Evolutionary conservation across 2,888 invertebrate species (phyloP).

Genomic region (Pseudoips prasinana): DNA sequence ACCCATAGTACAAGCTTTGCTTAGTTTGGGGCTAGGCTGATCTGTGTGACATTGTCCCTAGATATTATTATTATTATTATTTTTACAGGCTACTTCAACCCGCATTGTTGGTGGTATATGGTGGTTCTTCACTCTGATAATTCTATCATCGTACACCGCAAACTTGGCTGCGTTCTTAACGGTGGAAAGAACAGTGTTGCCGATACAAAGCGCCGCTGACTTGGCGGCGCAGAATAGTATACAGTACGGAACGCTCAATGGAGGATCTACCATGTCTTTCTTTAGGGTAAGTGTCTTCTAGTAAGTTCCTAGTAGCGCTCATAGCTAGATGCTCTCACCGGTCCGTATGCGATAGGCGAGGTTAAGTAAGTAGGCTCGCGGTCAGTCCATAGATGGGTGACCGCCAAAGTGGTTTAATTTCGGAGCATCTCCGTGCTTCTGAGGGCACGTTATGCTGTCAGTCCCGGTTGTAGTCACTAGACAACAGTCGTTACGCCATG

Average conservation of each 20-base stretch:
- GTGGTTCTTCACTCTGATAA: conserved; percentile 99
- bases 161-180: conserved; percentile 99
- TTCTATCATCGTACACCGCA: conserved; percentile 99
- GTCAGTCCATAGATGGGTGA: too few species aligned
- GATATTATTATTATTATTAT: background rate
- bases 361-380: too few species aligned
- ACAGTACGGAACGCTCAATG: conserved; percentile 95
- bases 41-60: background rate
- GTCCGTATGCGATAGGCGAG: too few species aligned
- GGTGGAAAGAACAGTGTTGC: conserved; percentile 97
- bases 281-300: conserved; percentile 86
- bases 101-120: conserved; percentile 98
- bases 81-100: conserved; percentile 92
- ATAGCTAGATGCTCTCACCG: too few species aligned
- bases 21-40: too few species aligned
- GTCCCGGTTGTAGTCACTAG: too few species aligned
- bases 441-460: too few species aligned
- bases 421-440: too few species aligned
- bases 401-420: too few species aligned
- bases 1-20: too few species aligned
- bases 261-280: conserved; percentile 98
- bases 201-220: conserved; percentile 97
- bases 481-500: too few species aligned
- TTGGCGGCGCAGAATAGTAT: conserved; percentile 96
- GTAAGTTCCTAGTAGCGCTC: background rate